Evolutionary conservation across 1,140 invertebrate species (phyloP).

Genomic region (Calephelis nemesis): DNA sequence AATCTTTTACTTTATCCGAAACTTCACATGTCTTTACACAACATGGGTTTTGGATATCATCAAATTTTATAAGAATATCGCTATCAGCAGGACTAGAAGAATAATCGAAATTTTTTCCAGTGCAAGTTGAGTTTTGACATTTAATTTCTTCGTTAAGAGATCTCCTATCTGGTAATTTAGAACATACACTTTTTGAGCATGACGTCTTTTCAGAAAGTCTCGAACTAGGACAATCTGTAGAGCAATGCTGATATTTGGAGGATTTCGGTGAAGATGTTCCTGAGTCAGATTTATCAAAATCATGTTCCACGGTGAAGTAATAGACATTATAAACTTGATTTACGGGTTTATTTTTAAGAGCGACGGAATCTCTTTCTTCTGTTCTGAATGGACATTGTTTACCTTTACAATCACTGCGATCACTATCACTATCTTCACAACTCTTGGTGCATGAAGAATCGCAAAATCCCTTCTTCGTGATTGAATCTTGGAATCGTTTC

Average conservation of each 20-base stretch:
- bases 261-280: slow-evolving; percentile 36
- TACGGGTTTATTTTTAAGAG: slow-evolving; percentile 21
- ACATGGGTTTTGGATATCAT: slow-evolving; percentile 61
- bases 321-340: slow-evolving; percentile 56
- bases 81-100: slow-evolving; percentile 63
- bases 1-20: slow-evolving; percentile 59
- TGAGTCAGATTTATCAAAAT: slow-evolving; percentile 41
- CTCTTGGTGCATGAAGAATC: slow-evolving; percentile 46
- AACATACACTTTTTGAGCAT: slow-evolving; percentile 57
- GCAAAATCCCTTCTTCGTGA: slow-evolving; percentile 47
- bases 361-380: not conserved
- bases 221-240: slow-evolving; percentile 52
- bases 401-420: slow-evolving; percentile 45
- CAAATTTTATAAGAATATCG: slow-evolving; percentile 50
- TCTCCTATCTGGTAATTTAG: slow-evolving; percentile 33
- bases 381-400: slow-evolving; percentile 45
- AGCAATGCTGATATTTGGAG: slow-evolving; percentile 53
- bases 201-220: slow-evolving; percentile 45
- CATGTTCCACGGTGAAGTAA: slow-evolving; percentile 64
- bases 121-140: slow-evolving; percentile 44
- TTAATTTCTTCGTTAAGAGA: slow-evolving; percentile 29
- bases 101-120: slow-evolving; percentile 26
- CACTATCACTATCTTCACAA: slow-evolving; percentile 47
- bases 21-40: slow-evolving; percentile 61
- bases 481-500: slow-evolving; percentile 56